A percentile compares a stretch with the other conserved stretches of the same genome.
phyloP scores from a whole-genome alignment of 2,797 vertebrate genomes.

The Gallinago stenura region DNA sequence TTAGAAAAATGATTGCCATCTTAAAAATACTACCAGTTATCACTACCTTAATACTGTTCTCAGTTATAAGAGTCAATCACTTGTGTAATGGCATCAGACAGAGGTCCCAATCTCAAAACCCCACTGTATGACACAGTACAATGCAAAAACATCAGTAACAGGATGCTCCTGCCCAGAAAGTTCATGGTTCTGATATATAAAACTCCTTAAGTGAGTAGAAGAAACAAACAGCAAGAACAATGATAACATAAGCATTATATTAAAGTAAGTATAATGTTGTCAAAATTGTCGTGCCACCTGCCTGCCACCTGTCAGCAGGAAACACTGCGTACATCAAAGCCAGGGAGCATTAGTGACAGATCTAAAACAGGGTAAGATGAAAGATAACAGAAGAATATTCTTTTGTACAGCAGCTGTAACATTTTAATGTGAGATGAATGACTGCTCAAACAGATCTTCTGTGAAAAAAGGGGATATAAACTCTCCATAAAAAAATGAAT shows the following conservation, averaged over 20 bases:
- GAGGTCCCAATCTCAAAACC: background rate
- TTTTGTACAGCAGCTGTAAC: background rate
- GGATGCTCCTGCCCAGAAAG: background rate
- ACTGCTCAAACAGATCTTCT: background rate
- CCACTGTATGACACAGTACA: background rate
- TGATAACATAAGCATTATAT: background rate
- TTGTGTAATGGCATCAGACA: fast-evolving
- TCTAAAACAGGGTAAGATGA: background rate
- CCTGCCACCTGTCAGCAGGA: background rate
- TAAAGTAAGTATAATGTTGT: background rate
- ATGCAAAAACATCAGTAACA: background rate
- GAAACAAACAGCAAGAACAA: background rate
- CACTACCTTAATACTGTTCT: background rate
- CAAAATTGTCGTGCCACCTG: background rate
- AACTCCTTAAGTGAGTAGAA: background rate
- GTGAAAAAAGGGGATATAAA: background rate
- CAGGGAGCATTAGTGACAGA: background rate
- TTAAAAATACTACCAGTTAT: background rate
- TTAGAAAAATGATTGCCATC: background rate
- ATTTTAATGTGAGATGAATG: background rate
- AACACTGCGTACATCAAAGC: background rate
- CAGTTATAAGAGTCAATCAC: background rate
- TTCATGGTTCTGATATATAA: background rate
- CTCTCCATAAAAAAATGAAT: background rate
- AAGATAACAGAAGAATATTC: background rate